These are phyloP conservation scores for Criorhina ranunculi DNA, from an alignment of 2,888 invertebrate species.

Conservation along the genomic window DNA sequence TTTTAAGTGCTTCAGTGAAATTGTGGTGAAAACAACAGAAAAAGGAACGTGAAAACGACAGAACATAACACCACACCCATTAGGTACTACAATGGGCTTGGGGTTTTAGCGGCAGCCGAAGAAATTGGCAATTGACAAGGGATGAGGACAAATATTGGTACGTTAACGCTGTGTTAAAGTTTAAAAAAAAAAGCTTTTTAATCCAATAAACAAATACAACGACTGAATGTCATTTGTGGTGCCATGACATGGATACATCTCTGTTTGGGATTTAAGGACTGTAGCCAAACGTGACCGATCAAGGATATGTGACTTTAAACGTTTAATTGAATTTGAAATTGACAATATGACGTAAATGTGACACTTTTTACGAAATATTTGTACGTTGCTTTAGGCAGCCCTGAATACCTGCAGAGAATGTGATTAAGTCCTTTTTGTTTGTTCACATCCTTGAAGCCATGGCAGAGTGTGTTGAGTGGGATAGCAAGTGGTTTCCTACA, in stretches of 20 bases:
- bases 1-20: slow-evolving; percentile 19
- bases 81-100: neutral
- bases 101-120: neutral
- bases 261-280: neutral
- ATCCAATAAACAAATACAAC: neutral
- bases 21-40: slow-evolving; percentile 15
- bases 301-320: neutral
- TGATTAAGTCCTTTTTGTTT: too few species aligned
- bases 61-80: slow-evolving; percentile 20
- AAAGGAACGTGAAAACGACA: neutral
- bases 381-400: too few species aligned
- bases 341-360: neutral
- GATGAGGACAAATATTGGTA: neutral
- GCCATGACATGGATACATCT: too few species aligned
- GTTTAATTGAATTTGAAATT: neutral
- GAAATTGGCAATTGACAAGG: neutral
- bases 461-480: too few species aligned
- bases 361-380: neutral
- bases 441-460: too few species aligned
- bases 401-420: too few species aligned
- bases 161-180: neutral
- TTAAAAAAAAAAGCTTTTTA: neutral
- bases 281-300: slow-evolving; percentile 12
- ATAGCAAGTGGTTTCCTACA: too few species aligned
- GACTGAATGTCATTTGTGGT: neutral